Evolutionary conservation across 2,888 invertebrate genomes (phyloP).

Genomic region (Ophioninae sp.): DNA sequence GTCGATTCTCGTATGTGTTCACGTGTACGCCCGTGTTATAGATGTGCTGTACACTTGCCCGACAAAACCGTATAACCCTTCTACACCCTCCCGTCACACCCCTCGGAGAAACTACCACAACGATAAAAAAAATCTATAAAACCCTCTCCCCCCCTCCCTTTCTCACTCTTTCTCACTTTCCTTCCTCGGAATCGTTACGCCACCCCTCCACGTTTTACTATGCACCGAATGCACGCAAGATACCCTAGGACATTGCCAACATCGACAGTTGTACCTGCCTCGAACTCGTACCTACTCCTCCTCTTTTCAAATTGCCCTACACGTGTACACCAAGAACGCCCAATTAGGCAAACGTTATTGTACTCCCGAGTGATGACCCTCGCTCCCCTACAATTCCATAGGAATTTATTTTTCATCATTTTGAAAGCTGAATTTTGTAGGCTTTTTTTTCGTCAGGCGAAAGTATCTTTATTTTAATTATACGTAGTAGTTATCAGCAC

Average conservation of each 20-base stretch:
- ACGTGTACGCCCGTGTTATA: constrained; percentile 38
- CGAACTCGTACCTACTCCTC: too few relatives aligned
- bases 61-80: constrained; percentile 51
- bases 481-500: too few relatives aligned
- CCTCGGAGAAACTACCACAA: constrained; percentile 70
- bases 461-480: too few relatives aligned
- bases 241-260: not conserved
- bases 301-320: too few relatives aligned
- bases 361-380: too few relatives aligned
- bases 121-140: constrained; percentile 80
- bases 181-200: constrained; percentile 39
- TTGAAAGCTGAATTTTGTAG: too few relatives aligned
- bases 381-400: too few relatives aligned
- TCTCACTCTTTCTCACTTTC: constrained; percentile 65
- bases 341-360: too few relatives aligned
- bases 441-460: too few relatives aligned
- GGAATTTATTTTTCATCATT: too few relatives aligned
- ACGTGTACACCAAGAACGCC: too few relatives aligned
- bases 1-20: constrained; percentile 50
- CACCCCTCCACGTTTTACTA: constrained; percentile 49
- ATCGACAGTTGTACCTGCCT: too few relatives aligned
- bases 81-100: constrained; percentile 19
- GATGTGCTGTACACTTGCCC: constrained; percentile 28
- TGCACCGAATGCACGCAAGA: constrained; percentile 43
- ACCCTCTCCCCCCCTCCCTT: constrained; percentile 69